Base-by-base conservation (phyloP, 1,140 invertebrate species). In the Augochlora pura region DNA sequence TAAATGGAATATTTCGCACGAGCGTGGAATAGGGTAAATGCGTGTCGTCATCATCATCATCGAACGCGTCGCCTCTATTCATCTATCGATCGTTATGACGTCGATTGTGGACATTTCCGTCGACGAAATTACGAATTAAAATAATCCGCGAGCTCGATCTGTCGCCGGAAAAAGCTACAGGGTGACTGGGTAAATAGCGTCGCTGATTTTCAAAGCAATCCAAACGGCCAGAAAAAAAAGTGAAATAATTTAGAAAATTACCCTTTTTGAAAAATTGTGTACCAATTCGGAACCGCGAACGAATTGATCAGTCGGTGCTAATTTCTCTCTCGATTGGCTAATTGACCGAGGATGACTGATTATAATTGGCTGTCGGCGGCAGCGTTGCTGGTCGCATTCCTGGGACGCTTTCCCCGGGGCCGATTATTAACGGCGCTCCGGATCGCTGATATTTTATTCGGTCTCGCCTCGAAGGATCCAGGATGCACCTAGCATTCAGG, bases 301-400 rank as follows among this genome's bases (percentile, higher is more conserved):
- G 27, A 54, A 46, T 63, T 65, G 64, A 65, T 32, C 38, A 2
- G 4, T 14, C 23, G 68, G 38, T 21, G 14, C 27, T 70, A 52
- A 81, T 67, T 74, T 64, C 69, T 63, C 68, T 67, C 77, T 81
- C 57, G 52, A 80, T 82, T 78, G 76, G 68, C 74, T 86, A 85
- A 86, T 86, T 86, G 84, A 70, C 72, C 60, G 52, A 7, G 52
- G 39, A 85, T 82, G 72, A 86, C 75, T 82, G 64, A 86, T 86
- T 82, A 64, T 78, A 80, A 85, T 85, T 77, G 64, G 38, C 80
- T 76, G 80, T 85, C 76, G 63, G 25, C 60, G 65, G 21, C 83
- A 86, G 59, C 38, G 27, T 69, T 66, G 27, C 69, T 62, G 63
- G 38, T 81, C 69, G 75, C 83, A 77, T 85, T 63, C 52, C 42